Evolutionary conservation across 2,113 vertebrate species (phyloP), one percentile per base, ranked within the genome.

Genomic region (Xenus cinereus): DNA sequence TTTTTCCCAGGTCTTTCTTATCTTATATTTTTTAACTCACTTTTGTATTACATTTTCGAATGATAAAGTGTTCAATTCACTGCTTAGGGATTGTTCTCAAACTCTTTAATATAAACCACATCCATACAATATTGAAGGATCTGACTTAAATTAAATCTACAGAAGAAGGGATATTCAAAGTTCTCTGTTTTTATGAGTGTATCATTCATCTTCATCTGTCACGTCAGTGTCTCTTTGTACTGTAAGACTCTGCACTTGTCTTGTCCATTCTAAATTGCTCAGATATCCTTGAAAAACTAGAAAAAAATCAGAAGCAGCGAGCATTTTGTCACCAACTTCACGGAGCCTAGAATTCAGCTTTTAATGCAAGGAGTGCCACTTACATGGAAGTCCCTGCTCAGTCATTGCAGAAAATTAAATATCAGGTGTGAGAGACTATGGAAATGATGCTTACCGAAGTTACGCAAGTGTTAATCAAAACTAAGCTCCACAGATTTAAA

Each of bases 1-100:
- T 79, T 93, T 79, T 93, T 81, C 28, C 63, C 78, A 79, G 35
- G 53, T 79, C 82, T 82, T 95, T 91, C 60, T 48, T 86, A 76
- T 89, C 46, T 81, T 88, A 63, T 81, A 86, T 43, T 95, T 91
- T 93, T 87, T 75, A 94, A 46, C 68, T 97, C 66, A 51, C 28
- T 97, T 96, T 96, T 83, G 43, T 97, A 93, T 93, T 84, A 91
- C 7, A 0, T 84, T 96, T 97, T 97, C 91, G 78, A 95, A 95
- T 90, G 15, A 91, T 77, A 95, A 63, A 95, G 81, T 54, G 39
- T 85, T 80, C 68, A 84, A 85, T 91, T 97, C 74, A 43, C 30
- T 83, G 26, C 23, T 53, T 53, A 71, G 79, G 54, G 41, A 84
- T 96, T 97, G 71, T 89, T 97, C 93, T 91, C 86, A 21, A 54